Base-by-base conservation (phyloP, 2,113 vertebrate genomes). In the Pollimyrus isidori region DNA sequence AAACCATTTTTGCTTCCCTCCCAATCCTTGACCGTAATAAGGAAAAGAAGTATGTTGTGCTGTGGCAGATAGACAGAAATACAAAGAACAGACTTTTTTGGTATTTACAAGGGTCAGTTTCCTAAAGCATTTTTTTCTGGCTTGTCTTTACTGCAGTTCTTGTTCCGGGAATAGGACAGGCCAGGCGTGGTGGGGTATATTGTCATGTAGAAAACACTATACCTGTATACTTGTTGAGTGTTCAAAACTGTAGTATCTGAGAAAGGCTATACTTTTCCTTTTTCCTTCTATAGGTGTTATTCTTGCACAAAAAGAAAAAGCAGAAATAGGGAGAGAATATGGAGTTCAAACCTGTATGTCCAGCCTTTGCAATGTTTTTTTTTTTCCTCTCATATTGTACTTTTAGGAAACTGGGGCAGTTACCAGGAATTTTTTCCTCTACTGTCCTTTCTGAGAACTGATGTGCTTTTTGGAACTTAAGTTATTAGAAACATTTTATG, bases 171-270 rank as follows among this genome's bases (percentile, higher is more conserved):
- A 35, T n/a, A 76, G 88, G 56, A 88, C 90, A 91, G 91, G 90
- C 91, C 92, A 87, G 89, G 80, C 85, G 48, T 80, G 84, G 39
- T 87, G 65, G 52, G 91, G n/a, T 87, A 82, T 87, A 50, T 91
- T 91, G 90, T 91, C 93, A 89, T 95, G 94, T 93, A 95, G 93
- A 95, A 93, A 94, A 91, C 92, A 92, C 93, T 92, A 91, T 94
- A 92, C 92, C 94, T 62, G 94, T 92, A 91, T 94, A 92, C 92
- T 94, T 56, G 93, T 95, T 91, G 92, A 93, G 92, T 95, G 95
- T 95, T 95, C 94, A 88, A 94, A 91, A 94, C 92, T 95, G 95
- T 95, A 94, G 90, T 95, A 93, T 95, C 94, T 94, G 92, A 92
- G 94, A 94, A 94, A 93, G 92, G 92, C 94, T 93, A 90, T 89